Evolutionary conservation across 37 sponge, comb jelly and placozoan genomes (phyloP).

Genomic region (Sycon ciliatum): DNA sequence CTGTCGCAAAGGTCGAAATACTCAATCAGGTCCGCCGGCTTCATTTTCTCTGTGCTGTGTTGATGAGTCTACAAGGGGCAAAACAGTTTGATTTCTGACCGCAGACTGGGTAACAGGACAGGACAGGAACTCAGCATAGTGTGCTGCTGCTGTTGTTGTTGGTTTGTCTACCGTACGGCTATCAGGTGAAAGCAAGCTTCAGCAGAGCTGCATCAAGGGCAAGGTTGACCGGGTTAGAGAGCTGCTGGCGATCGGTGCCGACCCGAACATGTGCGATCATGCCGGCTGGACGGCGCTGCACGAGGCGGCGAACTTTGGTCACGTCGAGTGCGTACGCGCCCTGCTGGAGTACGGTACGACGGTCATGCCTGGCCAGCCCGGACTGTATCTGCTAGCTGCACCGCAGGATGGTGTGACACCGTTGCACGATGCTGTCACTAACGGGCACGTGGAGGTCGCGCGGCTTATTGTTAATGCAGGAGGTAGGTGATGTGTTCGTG

Average conservation of each 20-base stretch:
- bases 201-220: not conserved
- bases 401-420: not conserved
- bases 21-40: no score
- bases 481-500: no score
- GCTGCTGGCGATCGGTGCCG: not conserved
- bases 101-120: no score
- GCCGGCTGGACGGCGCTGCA: slow-evolving; percentile 14
- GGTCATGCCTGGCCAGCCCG: no score
- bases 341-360: not conserved
- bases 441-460: not conserved
- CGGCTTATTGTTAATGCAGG: not conserved
- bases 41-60: no score
- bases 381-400: not conserved
- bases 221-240: not conserved
- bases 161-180: no score
- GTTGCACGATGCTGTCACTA: not conserved
- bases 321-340: not conserved
- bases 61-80: no score
- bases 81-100: no score
- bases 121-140: no score
- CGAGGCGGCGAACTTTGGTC: not conserved
- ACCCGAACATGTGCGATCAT: not conserved
- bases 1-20: no score
- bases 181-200: not conserved
- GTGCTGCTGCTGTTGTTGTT: no score